Evolutionary conservation across 92 coral and sea anemone species (phyloP).

Genomic region (Phenganax stokvisi): DNA sequence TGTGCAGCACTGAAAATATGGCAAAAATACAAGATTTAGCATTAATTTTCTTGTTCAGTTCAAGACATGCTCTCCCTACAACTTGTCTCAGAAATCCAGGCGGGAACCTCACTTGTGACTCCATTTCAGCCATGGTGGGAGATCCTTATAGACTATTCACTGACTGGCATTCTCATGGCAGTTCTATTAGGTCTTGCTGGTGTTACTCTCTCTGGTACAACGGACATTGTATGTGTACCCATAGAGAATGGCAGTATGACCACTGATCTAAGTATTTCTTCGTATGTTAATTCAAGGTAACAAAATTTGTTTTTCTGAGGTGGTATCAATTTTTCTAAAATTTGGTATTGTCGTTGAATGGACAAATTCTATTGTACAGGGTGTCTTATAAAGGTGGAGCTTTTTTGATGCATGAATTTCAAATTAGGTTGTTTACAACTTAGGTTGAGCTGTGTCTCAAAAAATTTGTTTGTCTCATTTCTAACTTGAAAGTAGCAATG

Average conservation of each 20-base stretch:
- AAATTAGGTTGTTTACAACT: too few relatives aligned
- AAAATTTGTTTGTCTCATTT: too few relatives aligned
- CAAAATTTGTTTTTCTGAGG: background rate
- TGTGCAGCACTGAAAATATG: too few relatives aligned
- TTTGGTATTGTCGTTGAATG: too few relatives aligned
- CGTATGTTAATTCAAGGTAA: constrained; percentile 27
- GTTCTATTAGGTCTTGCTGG: constrained; percentile 37
- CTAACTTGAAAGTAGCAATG: too few relatives aligned
- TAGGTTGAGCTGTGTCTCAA: too few relatives aligned
- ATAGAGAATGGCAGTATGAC: constrained; percentile 2
- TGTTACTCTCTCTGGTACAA: constrained; percentile 28
- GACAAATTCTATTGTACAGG: too few relatives aligned
- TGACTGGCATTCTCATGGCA: constrained; percentile 30
- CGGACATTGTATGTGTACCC: constrained; percentile 24
- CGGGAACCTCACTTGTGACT: constrained; percentile 33
- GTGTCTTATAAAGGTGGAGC: too few relatives aligned
- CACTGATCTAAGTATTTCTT: constrained; percentile 19
- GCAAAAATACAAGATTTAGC: background rate
- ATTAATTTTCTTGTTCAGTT: background rate
- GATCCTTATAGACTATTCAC: constrained; percentile 37
- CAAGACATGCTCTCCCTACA: constrained; percentile 28
- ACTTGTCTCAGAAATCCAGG: constrained; percentile 37
- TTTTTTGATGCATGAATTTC: too few relatives aligned
- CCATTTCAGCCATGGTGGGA: constrained; percentile 42
- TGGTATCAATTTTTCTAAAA: too few relatives aligned